phyloP scores from a whole-genome alignment of 2,797 vertebrate genomes.

The Mastacembelus armatus region DNA sequence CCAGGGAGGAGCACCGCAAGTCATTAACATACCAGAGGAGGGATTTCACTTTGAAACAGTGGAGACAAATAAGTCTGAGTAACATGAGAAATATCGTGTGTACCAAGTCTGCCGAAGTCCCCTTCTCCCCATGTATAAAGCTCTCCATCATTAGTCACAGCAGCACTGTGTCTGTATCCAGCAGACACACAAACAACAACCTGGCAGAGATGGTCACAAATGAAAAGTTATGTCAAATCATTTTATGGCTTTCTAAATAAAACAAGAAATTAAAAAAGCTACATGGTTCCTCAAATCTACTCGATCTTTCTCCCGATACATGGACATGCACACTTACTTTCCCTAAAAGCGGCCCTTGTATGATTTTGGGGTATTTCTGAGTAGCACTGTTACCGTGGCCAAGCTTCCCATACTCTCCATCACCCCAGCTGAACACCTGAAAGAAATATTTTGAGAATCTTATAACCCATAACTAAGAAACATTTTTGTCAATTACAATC shows the following conservation, averaged over 20 bases:
- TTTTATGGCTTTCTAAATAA: neutral
- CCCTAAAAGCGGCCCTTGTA: constrained; percentile 85
- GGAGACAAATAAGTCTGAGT: neutral
- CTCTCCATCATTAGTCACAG: constrained; percentile 87
- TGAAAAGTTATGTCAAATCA: neutral
- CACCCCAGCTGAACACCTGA: constrained; percentile 89
- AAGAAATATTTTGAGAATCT: constrained; percentile 20
- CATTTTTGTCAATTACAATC: neutral
- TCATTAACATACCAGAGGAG: neutral
- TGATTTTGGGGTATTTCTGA: constrained; percentile 89
- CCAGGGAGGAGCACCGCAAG: neutral
- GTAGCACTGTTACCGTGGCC: constrained; percentile 89
- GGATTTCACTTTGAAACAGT: neutral
- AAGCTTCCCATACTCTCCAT: constrained; percentile 88
- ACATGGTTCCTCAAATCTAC: neutral
- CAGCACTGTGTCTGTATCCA: constrained; percentile 89
- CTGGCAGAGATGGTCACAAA: constrained; percentile 56
- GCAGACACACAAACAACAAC: constrained; percentile 88
- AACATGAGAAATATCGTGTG: constrained; percentile 4
- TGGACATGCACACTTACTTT: constrained; percentile 74
- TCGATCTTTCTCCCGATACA: neutral
- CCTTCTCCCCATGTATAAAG: constrained; percentile 90
- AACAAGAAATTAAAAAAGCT: neutral
- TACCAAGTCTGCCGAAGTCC: constrained; percentile 88
- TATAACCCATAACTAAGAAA: neutral